Evolutionary conservation across 2,797 vertebrate genomes (phyloP).

Genomic region (Dryobates pubescens): DNA sequence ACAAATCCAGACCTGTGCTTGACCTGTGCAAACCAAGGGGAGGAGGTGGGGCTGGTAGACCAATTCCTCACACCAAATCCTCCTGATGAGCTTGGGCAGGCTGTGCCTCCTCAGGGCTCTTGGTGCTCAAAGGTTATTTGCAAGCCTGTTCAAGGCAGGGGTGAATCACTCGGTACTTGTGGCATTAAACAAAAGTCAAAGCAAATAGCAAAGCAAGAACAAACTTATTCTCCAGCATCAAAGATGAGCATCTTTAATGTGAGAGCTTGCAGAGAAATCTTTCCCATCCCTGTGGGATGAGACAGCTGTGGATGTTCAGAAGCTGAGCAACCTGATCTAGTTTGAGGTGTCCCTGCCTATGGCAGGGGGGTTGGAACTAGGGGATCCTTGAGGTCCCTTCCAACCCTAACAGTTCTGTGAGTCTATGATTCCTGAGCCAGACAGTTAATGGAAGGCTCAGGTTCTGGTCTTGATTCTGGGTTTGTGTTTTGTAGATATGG

Average conservation of each 20-base stretch:
- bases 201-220: constrained; percentile 1
- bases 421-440: background rate
- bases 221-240: background rate
- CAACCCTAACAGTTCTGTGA: too few species aligned
- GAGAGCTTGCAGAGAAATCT: background rate
- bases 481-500: background rate
- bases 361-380: too few species aligned
- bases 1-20: accelerated
- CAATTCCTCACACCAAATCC: background rate
- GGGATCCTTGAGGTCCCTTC: too few species aligned
- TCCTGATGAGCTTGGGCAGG: accelerated
- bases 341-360: too few species aligned
- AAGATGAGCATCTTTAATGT: background rate
- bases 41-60: background rate
- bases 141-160: background rate
- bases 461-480: background rate
- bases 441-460: accelerated
- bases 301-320: background rate
- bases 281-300: too few species aligned
- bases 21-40: accelerated
- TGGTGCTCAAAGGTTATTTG: background rate
- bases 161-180: background rate
- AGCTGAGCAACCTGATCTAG: too few species aligned
- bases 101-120: accelerated
- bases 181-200: constrained; percentile 41